Base-by-base conservation (phyloP, 2,888 invertebrate genomes). In the Nomada fabriciana region DNA sequence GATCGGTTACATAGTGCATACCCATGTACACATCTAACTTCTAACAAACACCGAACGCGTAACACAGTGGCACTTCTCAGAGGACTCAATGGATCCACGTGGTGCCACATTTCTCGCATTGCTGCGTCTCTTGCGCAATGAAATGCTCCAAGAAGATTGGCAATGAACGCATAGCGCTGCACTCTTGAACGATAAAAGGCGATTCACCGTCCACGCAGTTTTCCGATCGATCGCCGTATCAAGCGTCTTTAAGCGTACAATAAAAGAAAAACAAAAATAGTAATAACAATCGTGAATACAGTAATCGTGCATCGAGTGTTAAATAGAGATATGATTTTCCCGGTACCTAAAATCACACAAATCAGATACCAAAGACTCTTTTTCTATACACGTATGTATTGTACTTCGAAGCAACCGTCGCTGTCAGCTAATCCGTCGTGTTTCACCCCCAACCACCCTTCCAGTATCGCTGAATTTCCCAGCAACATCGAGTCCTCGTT, bases 71-170 rank as follows among this genome's bases (percentile, higher is more conserved):
- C 52, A 67, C 52, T 68, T 68, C 18, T 18, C 23, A 23, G 20
- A 20, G 23, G 23, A 42, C 36, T 23, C 53, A 18, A 55, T 68
- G n/a, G 13, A 64, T 29, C 72, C 36, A 55, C 72, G 72, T 72
- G 64, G 43, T 53, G 11, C 25, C 68, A 68, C 29, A 23, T 57
- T 67, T 42, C 59, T 59, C n/a, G 70, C 70, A 42, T 55, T 23
- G 18, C 42, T 18, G 25, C 47, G 59, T 18, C 47, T 29, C 25
- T 70, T 70, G 47, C 47, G 47, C 59, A 70, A 60, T 29, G 23
- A 23, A n/a, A 29, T 20, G 25, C 42, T 70, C 29, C 67, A 60
- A 20, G 15, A 20, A 47, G 29, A 59, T 59, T 60, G 25, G 2
- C 25, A 25, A 2, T 25, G 25, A 25, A 25, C 25, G 25, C 25